Evolutionary conservation across 2,113 vertebrate genomes (phyloP), one percentile per base, ranked within the genome.

Genomic region (Panthera uncia): DNA sequence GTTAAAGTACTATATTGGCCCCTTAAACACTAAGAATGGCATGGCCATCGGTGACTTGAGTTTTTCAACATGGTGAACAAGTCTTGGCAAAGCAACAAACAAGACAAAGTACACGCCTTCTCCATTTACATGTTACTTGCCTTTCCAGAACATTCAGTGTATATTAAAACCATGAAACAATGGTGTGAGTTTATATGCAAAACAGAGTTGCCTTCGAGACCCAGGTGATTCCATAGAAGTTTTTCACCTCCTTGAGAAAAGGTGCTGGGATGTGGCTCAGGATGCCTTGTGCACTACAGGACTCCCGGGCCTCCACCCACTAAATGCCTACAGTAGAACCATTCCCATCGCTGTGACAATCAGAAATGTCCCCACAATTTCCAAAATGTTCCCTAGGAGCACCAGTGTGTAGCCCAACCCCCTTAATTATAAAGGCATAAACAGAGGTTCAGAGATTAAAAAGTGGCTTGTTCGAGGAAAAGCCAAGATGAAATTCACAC

Each of bases 81-180:
- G 27, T 66, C 31, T 50, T 5, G 1, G 41, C 38, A 94, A 83
- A 88, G 65, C 36, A 36, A 50, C 21, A 41, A 76, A 16, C 36
- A 78, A 79, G 36, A 36, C 63, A 52, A 82, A 66, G 57, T 33
- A 31, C 9, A 41, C 5, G 50, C 23, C 45, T 61, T 31, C 69
- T 79, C 66, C 14, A 10, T 16, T 57, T 38, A 19, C 21, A 3
- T 12, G 25, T 31, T 19, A 21, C 69, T 38, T 74, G 25, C 16
- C 33, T 96, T 81, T 89, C 90, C 81, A 78, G 90, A 89, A 85
- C 89, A 78, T 36, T 71, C 73, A 36, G 66, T 31, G 27, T 10
- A 5, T 83, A 27, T n/a, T 92, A 48, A 91, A 74, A 33, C 63
- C 52, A 69, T 25, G 66, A 94, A 89, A 36, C 8, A 63, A 3